Evolutionary conservation across 23 tunicate genomes (phyloP), one percentile per base, ranked within the genome.

Genomic region (Corella eumyota): DNA sequence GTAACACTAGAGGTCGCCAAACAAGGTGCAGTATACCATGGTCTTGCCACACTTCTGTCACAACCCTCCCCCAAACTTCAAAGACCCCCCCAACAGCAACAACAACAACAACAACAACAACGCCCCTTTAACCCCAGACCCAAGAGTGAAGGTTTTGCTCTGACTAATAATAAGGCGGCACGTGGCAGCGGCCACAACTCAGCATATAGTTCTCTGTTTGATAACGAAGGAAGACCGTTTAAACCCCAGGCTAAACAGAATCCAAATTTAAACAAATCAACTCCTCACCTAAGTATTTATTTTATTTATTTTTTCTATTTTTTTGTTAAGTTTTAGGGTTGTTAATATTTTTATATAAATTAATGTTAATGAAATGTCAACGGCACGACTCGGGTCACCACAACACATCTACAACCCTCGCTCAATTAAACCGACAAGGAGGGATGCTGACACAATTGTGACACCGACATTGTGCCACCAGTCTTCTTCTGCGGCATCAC

Each of bases 11-110:
- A 71, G 29, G 77, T 90, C 34, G 88, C 86, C 30, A 78, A 78
- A 75, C 75, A 90, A 60, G 97, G 82, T 6, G 97, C 90, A 46
- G 32, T 69, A 38, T 69, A 71, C 64, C 80, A 90, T 40, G 97
- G 97, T 9, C 68, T 90, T 22, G 77, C 75, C 28, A 78, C 66
- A 1, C 65, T 90, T 20, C 70, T 90, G 15, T 58, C 65, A 23
- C 75, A 79, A 30, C 84, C 94, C 37, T 68, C 81, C 11, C n/a
- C n/a, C n/a, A n/a, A n/a, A n/a, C n/a, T n/a, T n/a, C n/a, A n/a
- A n/a, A n/a, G n/a, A n/a, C n/a, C n/a, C n/a, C n/a, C n/a, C n/a
- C n/a, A n/a, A n/a, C n/a, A n/a, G n/a, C n/a, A n/a, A 5, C 80
- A 74, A 11, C 45, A 55, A 29, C 62, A 21, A 22, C 80, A 76